These are phyloP conservation scores for Pygoscelis antarcticus DNA, from an alignment of 2,113 vertebrate species.

Conservation along the genomic window DNA sequence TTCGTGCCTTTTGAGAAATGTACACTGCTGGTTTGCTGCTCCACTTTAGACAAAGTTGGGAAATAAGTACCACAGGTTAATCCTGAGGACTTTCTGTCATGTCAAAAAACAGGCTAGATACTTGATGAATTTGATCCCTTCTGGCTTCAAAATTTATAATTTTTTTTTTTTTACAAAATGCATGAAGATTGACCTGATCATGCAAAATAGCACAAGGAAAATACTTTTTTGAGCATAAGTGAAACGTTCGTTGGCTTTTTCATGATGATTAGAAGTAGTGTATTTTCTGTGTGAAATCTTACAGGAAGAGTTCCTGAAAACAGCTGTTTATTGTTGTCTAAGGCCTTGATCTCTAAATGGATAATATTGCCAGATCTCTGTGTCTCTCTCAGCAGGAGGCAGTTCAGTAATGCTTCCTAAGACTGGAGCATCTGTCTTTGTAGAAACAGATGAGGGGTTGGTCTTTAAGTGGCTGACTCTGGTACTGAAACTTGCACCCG, in stretches of 20 bases:
- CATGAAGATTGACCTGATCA: too few species aligned
- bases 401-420: background rate
- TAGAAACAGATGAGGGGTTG: background rate
- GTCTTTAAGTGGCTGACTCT: background rate
- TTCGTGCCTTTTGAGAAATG: background rate
- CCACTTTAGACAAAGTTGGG: background rate
- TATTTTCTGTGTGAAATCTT: background rate
- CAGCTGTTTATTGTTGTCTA: accelerated
- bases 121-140: background rate
- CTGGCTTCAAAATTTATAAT: background rate
- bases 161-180: background rate
- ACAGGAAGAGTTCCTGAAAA: background rate
- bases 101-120: background rate
- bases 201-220: background rate
- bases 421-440: background rate
- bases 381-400: background rate
- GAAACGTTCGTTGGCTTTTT: accelerated
- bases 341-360: background rate
- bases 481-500: background rate
- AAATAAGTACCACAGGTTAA: background rate
- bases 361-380: background rate
- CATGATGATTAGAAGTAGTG: too few species aligned
- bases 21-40: background rate
- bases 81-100: background rate
- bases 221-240: too few species aligned